These are phyloP conservation scores for Lasioglossum zephyrum DNA, from an alignment of 2,888 invertebrate genomes.

Conservation along the genomic window DNA sequence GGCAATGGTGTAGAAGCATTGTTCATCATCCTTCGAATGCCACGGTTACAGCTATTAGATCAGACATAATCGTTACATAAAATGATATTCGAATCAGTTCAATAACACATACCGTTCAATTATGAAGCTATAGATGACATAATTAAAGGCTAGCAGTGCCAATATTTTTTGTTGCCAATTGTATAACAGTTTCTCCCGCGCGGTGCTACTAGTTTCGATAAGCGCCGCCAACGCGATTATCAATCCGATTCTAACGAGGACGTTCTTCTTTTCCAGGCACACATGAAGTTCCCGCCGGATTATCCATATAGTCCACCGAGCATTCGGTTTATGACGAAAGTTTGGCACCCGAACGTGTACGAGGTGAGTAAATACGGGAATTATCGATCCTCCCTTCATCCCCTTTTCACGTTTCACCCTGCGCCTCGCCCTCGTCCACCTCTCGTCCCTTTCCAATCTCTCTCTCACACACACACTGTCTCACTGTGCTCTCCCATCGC, in stretches of 20 bases:
- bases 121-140: neutral
- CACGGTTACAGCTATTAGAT: neutral
- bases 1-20: neutral
- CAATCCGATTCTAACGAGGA: neutral
- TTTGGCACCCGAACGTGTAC: conserved; percentile 99
- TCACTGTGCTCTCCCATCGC: neutral
- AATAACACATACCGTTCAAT: neutral
- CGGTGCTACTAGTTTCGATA: neutral
- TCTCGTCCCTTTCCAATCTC: conserved; percentile 39
- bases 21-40: neutral
- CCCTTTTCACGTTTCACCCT: conserved; percentile 34
- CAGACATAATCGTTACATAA: neutral
- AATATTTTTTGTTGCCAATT: neutral
- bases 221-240: conserved; percentile 1
- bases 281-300: conserved; percentile 99
- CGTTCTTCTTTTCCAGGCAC: conserved; percentile 89
- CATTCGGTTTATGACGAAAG: conserved; percentile 98
- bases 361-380: conserved; percentile 90
- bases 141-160: neutral
- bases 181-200: neutral
- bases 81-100: too few relatives aligned
- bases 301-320: conserved; percentile 99
- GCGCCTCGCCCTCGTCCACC: conserved; percentile 33
- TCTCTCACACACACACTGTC: neutral
- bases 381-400: conserved; percentile 69